These are phyloP conservation scores for Colistium nudipinnis DNA, from an alignment of 2,113 vertebrate species.

Conservation along the genomic window DNA sequence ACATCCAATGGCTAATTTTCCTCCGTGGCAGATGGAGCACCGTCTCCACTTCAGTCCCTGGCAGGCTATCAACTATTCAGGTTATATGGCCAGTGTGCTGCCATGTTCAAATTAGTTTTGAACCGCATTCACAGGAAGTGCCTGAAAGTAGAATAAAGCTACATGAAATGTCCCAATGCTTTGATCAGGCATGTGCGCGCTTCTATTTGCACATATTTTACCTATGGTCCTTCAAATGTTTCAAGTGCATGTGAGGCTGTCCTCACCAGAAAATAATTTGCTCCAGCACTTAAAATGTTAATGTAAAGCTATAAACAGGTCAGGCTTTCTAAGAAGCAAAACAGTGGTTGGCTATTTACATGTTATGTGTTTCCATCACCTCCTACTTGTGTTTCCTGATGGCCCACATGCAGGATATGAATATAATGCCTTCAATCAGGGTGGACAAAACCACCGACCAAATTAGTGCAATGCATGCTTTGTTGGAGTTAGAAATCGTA, in stretches of 20 bases:
- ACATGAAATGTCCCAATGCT: not conserved
- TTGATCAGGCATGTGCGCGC: no score
- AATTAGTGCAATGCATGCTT: no score
- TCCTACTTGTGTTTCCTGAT: not conserved
- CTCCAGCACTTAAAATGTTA: not conserved
- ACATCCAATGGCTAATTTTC: constrained; percentile 37
- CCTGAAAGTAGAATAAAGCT: not conserved
- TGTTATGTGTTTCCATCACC: not conserved
- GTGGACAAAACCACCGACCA: no score
- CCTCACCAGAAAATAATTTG: not conserved
- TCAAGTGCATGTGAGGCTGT: not conserved
- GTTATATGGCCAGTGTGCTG: constrained; percentile 18
- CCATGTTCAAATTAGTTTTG: constrained; percentile 3
- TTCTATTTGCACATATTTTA: not conserved
- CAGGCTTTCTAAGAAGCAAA: no score
- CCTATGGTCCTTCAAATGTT: not conserved
- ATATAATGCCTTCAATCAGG: not conserved
- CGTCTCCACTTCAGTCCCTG: constrained; percentile 20
- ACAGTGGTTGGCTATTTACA: no score
- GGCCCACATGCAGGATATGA: not conserved
- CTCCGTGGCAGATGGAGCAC: constrained; percentile 11
- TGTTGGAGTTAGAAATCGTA: no score
- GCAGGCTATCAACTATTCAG: constrained; percentile 17
- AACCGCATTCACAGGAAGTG: not conserved
- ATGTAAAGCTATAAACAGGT: no score